A percentile compares a stretch with the other conserved stretches of the same genome.
Conservation (phyloP, 2,113 vertebrate genomes). For the Rhizomys pruinosus region DNA sequence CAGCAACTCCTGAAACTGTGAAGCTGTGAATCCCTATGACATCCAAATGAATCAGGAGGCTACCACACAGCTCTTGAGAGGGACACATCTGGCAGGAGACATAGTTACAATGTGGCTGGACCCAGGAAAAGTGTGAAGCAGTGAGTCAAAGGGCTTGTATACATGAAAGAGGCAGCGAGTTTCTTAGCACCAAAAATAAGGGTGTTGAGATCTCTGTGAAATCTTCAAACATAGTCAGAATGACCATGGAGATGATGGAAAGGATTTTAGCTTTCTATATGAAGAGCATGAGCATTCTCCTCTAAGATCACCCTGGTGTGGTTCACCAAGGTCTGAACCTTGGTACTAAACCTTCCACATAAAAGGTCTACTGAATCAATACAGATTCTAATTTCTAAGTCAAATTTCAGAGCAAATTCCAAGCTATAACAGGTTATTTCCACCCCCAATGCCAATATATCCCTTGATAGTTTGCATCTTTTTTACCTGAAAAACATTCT, state of each 20-base stretch:
- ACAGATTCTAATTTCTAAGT: not conserved
- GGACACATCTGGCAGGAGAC: not conserved
- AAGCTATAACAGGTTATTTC: not conserved
- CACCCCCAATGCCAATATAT: no score
- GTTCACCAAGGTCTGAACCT: no score
- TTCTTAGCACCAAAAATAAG: not conserved
- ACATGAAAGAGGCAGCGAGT: not conserved
- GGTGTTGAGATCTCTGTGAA: not conserved
- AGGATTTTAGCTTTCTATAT: not conserved
- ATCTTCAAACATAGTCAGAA: not conserved
- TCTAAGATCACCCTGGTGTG: no score
- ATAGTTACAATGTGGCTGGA: not conserved
- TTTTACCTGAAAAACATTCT: constrained; percentile 34
- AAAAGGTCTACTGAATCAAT: no score
- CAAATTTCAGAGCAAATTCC: not conserved
- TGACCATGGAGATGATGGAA: not conserved
- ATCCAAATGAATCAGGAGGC: not conserved
- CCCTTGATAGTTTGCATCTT: not conserved
- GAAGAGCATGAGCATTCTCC: no score
- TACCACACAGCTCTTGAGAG: not conserved
- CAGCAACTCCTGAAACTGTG: not conserved
- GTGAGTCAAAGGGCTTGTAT: not conserved
- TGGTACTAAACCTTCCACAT: no score
- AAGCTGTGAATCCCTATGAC: not conserved
- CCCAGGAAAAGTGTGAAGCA: not conserved